A percentile compares a stretch with the other conserved stretches of the same genome.
Evolutionary conservation across 1,140 invertebrate genomes (phyloP).

Genomic region (Cryptotermes secundus): DNA sequence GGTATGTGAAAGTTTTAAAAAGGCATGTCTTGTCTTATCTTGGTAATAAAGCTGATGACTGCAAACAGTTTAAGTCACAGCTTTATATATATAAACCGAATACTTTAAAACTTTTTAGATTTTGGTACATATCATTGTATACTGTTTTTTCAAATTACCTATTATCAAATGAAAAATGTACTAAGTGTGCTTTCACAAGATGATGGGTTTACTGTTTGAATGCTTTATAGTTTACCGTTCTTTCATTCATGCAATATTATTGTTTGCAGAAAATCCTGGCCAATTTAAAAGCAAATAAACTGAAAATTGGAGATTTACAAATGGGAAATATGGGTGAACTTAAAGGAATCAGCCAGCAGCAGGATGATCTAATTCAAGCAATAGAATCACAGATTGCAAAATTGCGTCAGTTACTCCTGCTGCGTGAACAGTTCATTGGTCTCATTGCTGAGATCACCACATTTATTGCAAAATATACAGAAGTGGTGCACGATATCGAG

Average conservation of each 20-base stretch:
- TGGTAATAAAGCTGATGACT: not conserved
- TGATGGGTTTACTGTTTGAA: too few relatives aligned
- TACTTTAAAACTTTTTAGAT: too few relatives aligned
- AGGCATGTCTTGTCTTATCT: not conserved
- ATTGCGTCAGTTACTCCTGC: conserved; percentile 70
- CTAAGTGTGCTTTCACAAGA: not conserved
- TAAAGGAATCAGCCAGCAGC: conserved; percentile 72
- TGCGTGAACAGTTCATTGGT: conserved; percentile 84
- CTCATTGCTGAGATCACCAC: conserved; percentile 83
- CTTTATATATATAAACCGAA: not conserved
- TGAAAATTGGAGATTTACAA: conserved; percentile 75
- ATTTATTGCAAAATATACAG: conserved; percentile 83
- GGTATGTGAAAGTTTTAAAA: conserved; percentile 36
- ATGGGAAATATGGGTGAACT: conserved; percentile 72
- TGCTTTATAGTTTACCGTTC: too few relatives aligned
- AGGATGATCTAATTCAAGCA: conserved; percentile 78
- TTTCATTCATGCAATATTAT: too few relatives aligned
- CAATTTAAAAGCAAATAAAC: conserved; percentile 77
- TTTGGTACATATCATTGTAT: not conserved
- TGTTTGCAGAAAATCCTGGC: conserved; percentile 60
- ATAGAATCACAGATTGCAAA: conserved; percentile 83
- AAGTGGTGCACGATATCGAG: conserved; percentile 82
- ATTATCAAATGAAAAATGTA: not conserved
- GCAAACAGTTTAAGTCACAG: not conserved
- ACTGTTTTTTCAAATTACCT: not conserved